Conservation (phyloP, 2,113 vertebrate species). For the Lagopus leucura region DNA sequence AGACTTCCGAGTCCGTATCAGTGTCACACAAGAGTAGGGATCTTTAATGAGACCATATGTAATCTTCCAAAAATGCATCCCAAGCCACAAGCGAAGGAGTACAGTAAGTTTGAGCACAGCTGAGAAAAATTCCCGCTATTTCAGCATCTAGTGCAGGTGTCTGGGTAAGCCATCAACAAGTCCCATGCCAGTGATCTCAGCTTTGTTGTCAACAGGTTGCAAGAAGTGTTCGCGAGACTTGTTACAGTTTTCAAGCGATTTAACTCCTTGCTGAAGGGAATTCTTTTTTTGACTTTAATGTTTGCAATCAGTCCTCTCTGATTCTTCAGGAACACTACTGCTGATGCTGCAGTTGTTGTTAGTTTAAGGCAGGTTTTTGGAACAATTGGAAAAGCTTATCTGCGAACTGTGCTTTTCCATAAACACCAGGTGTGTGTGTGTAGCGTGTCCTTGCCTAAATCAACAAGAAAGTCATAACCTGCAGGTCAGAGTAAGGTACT, state of each 20-base stretch:
- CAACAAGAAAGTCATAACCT: slow-evolving; percentile 49
- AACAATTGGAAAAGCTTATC: slow-evolving; percentile 3
- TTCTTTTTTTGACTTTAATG: background rate
- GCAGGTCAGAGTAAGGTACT: slow-evolving; percentile 55
- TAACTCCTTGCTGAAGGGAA: background rate
- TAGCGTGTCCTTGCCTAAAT: slow-evolving; percentile 24
- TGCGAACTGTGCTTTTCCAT: background rate
- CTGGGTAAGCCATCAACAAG: slow-evolving; percentile 71
- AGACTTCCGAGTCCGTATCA: background rate
- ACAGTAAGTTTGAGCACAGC: slow-evolving; percentile 55
- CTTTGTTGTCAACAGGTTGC: slow-evolving; percentile 56
- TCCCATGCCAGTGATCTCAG: slow-evolving; percentile 57
- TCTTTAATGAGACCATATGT: slow-evolving; percentile 72
- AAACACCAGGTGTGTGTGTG: slow-evolving; percentile 60
- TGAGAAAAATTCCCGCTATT: slow-evolving; percentile 50
- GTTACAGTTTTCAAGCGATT: slow-evolving; percentile 17
- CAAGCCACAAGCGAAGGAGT: slow-evolving; percentile 49
- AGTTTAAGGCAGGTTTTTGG: background rate
- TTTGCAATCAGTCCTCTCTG: background rate
- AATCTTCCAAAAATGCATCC: slow-evolving; percentile 78
- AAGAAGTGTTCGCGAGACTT: background rate
- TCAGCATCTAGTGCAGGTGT: slow-evolving; percentile 73
- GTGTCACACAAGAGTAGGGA: slow-evolving; percentile 42
- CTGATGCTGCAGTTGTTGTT: background rate
- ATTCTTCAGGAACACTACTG: background rate